Evolutionary conservation across 2,797 vertebrate species (phyloP), one percentile per base, ranked within the genome.

Genomic region (Syngnathus rostellatus): DNA sequence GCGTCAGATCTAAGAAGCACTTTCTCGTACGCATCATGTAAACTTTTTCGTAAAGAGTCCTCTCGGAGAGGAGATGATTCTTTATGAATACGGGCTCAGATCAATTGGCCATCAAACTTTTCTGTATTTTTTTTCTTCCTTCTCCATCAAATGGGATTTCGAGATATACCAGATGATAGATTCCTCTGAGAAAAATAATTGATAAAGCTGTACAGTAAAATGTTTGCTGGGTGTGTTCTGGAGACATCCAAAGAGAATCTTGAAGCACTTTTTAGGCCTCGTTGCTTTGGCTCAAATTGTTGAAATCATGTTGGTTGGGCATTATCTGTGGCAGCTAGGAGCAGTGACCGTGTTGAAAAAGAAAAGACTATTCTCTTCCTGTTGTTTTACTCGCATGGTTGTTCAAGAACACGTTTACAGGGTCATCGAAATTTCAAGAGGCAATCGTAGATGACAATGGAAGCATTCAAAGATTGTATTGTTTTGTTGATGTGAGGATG

Each of bases 251-350:
- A 92, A 92, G 90, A 92, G 88, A 85, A 90, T 88, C 86, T 89
- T 91, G 86, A 92, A 94, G 96, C 95, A 98, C 95, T 97, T 97
- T 75, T 95, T 90, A 91, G 92, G 88, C 90, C 83, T 89, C 76
- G 82, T 85, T 78, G 84, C 86, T 88, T 86, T 80, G 81, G 84
- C 86, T 89, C 75, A 84, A 88, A 88, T 85, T 80, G 81, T 89
- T 90, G 88, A 68, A 83, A 83, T 86, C 81, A 79, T 62, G 73
- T 82, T 57, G 72, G 76, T 82, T 82, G 60, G 80, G 86, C 86
- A 83, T 90, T 82, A 82, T 77, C 84, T 79, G 80, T 88, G 88
- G 89, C 89, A 90, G 89, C 89, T 91, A 88, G 81, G 83, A 87
- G 82, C 80, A 84, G 71, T 39, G 81, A 84, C 79, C 80, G 77